Conservation (phyloP, 2,113 vertebrate species). For the Rhinolophus sinicus region DNA sequence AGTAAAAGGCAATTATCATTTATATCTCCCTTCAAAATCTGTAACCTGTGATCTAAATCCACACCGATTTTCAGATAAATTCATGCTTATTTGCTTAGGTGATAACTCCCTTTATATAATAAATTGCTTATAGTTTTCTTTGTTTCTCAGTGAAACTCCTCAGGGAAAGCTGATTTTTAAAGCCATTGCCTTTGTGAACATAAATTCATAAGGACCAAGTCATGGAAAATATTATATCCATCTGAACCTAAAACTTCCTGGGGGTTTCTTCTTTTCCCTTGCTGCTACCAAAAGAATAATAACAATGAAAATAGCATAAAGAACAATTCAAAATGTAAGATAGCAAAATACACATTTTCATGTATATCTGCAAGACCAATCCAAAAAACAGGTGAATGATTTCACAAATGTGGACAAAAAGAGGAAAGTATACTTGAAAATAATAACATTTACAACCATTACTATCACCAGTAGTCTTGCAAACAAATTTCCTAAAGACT, state of each 20-base stretch:
- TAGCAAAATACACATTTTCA: background rate
- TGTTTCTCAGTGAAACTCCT: background rate
- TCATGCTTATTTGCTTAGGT: background rate
- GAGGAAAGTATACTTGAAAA: background rate
- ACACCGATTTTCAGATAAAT: constrained; percentile 13
- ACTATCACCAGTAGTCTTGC: background rate
- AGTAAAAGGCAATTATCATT: background rate
- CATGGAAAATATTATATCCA: background rate
- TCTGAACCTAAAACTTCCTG: background rate
- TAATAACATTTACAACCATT: background rate
- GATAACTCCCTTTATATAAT: background rate
- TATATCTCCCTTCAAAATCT: background rate
- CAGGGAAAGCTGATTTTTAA: constrained; percentile 23
- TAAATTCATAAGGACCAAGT: background rate
- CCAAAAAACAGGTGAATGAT: background rate
- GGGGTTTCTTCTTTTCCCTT: background rate
- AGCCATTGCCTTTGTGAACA: background rate
- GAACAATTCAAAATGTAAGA: background rate
- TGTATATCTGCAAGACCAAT: background rate
- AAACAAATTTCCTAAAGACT: background rate
- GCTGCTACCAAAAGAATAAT: background rate
- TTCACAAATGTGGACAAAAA: background rate
- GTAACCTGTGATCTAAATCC: background rate
- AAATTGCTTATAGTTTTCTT: background rate
- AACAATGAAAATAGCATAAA: background rate